A percentile compares a stretch with the other conserved stretches of the same genome.
Evolutionary conservation across 2,113 vertebrate species (phyloP).

Genomic region (Chionis minor): DNA sequence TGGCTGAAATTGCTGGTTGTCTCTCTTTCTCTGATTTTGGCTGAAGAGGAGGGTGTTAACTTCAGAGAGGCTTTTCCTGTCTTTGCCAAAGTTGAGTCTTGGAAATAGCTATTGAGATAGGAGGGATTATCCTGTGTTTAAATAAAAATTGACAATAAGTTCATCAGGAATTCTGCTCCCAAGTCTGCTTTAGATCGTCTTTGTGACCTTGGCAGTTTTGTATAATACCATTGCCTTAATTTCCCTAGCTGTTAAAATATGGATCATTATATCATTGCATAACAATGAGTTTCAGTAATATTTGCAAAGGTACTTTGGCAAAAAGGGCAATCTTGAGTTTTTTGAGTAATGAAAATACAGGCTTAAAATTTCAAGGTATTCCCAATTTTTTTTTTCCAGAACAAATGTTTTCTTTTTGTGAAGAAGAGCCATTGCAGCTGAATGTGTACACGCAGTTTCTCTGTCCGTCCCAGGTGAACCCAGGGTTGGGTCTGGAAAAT

Average conservation of each 20-base stretch:
- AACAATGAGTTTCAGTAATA: background rate
- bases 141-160: background rate
- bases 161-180: background rate
- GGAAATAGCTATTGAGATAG: background rate
- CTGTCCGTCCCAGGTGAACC: background rate
- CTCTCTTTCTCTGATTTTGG: background rate
- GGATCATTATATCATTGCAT: background rate
- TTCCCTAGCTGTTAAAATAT: background rate
- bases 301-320: background rate
- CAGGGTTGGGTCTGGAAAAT: background rate
- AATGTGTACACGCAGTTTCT: background rate
- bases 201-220: background rate
- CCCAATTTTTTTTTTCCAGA: background rate
- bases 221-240: background rate
- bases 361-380: background rate
- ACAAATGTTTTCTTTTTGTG: background rate
- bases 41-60: background rate
- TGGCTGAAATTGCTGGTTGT: background rate
- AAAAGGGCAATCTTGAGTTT: background rate
- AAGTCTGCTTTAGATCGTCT: background rate
- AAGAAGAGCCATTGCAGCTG: background rate
- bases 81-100: background rate
- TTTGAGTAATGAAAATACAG: background rate
- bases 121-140: background rate
- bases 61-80: background rate